phyloP scores from a whole-genome alignment of 2,888 invertebrate genomes.

The Mesorhabditis sp. region DNA sequence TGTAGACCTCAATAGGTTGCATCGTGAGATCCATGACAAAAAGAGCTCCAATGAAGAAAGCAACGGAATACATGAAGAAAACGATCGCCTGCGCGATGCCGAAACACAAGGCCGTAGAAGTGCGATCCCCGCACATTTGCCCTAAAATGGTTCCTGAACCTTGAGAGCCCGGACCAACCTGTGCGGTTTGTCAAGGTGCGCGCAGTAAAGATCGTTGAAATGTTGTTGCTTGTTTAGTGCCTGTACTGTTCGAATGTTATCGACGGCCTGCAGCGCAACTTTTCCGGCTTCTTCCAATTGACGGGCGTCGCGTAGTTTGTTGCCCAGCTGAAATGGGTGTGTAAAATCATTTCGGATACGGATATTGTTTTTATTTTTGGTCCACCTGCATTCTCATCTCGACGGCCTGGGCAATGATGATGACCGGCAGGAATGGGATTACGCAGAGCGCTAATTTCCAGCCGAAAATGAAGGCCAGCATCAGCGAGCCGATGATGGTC shows the following conservation, averaged over 20 bases:
- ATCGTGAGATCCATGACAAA: constrained; percentile 62
- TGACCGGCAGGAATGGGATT: constrained; percentile 59
- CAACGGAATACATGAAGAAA: constrained; percentile 62
- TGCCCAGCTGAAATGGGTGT: constrained; percentile 59
- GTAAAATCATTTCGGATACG: neutral
- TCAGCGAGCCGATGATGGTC: constrained; percentile 59
- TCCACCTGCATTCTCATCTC: constrained; percentile 40
- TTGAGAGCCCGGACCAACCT: constrained; percentile 41
- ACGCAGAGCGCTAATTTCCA: constrained; percentile 61
- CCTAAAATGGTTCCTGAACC: constrained; percentile 7
- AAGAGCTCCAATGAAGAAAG: constrained; percentile 63
- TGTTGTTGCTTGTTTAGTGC: constrained; percentile 59
- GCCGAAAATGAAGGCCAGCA: constrained; percentile 60
- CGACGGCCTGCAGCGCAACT: constrained; percentile 61
- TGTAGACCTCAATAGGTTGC: constrained; percentile 54
- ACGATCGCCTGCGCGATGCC: constrained; percentile 61
- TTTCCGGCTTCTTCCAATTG: constrained; percentile 64
- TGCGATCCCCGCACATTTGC: constrained; percentile 29
- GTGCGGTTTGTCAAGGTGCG: constrained; percentile 57
- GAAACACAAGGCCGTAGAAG: constrained; percentile 54
- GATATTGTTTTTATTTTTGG: neutral
- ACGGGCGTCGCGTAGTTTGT: constrained; percentile 61
- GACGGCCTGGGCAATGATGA: constrained; percentile 49
- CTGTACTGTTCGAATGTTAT: constrained; percentile 60
- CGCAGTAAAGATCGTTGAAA: constrained; percentile 57